A percentile compares a stretch with the other conserved stretches of the same genome.
Conservation (phyloP, 2,113 vertebrate species). For the Peromyscus leucopus region DNA sequence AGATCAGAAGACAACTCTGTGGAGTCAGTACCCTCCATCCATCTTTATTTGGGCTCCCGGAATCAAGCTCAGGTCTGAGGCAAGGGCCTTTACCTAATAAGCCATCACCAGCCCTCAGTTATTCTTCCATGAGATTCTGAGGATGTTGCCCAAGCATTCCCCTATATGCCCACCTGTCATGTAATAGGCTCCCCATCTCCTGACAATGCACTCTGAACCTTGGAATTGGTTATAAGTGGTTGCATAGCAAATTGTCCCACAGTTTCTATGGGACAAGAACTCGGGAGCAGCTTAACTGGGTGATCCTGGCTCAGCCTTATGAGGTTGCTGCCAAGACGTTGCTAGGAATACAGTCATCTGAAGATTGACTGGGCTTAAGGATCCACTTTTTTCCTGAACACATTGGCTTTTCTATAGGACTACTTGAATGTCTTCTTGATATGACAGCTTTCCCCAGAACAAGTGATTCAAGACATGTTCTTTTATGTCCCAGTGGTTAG, state of each 20-base stretch:
- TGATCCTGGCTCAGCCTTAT: neutral
- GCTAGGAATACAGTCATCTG: neutral
- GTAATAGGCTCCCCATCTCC: neutral
- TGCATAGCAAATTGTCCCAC: neutral
- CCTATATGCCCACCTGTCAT: neutral
- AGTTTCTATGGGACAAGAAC: slow-evolving; percentile 18
- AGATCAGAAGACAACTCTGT: neutral
- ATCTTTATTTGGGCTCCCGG: neutral
- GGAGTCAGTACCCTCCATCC: neutral
- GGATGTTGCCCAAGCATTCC: neutral
- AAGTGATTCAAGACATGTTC: slow-evolving; percentile 26
- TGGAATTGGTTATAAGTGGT: slow-evolving; percentile 25
- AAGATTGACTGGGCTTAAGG: neutral
- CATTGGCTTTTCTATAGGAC: neutral
- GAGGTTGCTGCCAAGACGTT: neutral
- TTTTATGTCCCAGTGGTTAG: slow-evolving; percentile 25
- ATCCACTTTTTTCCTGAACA: neutral
- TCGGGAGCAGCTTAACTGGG: neutral
- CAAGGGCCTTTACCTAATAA: too few species aligned
- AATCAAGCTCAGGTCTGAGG: neutral
- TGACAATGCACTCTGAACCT: slow-evolving; percentile 12
- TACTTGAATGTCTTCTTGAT: slow-evolving; percentile 23
- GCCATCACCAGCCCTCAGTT: neutral
- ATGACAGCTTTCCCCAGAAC: slow-evolving; percentile 42
- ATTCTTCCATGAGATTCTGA: slow-evolving; percentile 23